Evolutionary conservation across 2,888 invertebrate genomes (phyloP), one percentile per base, ranked within the genome.

Genomic region (Caenorhabditis zanzibari): DNA sequence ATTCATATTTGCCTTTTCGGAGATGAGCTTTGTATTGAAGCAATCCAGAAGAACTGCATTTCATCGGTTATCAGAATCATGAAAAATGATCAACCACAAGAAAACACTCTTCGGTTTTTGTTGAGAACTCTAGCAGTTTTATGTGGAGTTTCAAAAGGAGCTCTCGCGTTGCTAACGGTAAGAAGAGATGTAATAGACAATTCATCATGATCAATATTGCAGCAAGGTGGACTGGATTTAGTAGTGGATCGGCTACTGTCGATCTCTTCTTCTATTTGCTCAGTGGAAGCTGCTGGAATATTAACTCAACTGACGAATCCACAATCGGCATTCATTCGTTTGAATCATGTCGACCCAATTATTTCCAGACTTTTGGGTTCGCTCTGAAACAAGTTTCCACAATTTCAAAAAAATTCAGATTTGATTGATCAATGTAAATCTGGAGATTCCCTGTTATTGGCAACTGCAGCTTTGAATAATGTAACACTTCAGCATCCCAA

Each of bases 241-340:
- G 84, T 90, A 12, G 71, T 90, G 7, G 82, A 85, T 35, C 75
- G 85, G 1, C 77, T 90, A 35, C 69, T 88, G n/a, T 87, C 77
- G 63, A 72, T 81, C 35, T 81, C 86, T 0, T 69, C 84, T 4
- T 49, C 86, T 7, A 56, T 76, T 32, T 88, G 89, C 63, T 87
- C 90, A 0, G 88, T 91, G 26, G 91, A 92, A 80, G 91, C 92
- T 5, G 89, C 92, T 61, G 92, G 92, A 19, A 88, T 91, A 32
- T 73, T 92, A 24, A 88, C 90, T 2, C 92, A 92, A 71, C 74
- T 92, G n/a, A 90, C 90, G 14, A 89, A 88, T 69, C 91, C 92
- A n/a, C 84, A 88, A 26, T 88, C 89, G 32, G 82, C 88, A 3
- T 90, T 90, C 64, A 86, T 91, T 9, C 85, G 88, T 19, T 72